Percentiles rank a stretch among this genome's conserved stretches.
Conservation (phyloP, 2,113 vertebrate species). For the Grantiella picta region DNA sequence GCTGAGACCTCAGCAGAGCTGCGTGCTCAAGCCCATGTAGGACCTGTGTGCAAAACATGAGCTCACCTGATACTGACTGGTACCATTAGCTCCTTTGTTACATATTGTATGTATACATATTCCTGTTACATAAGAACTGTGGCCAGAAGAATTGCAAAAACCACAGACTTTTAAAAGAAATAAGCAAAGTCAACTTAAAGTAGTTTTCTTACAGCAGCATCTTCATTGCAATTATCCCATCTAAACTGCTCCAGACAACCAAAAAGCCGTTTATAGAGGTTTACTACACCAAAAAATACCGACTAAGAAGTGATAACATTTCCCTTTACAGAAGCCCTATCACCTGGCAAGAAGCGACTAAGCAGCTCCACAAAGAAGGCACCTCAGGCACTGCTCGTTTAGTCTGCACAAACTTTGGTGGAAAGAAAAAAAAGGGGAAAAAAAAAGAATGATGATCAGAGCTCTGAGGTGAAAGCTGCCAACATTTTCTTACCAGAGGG, state of each 20-base stretch:
- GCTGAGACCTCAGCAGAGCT: background rate
- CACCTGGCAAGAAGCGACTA: background rate
- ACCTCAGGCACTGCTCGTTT: background rate
- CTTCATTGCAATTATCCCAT: background rate
- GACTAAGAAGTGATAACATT: background rate
- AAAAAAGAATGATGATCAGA: background rate
- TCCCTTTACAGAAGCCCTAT: background rate
- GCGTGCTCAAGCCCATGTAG: background rate
- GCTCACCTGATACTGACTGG: background rate
- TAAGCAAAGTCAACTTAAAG: background rate
- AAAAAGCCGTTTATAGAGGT: background rate
- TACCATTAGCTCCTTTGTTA: background rate
- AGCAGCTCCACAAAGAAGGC: background rate
- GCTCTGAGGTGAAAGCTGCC: conserved; percentile 26
- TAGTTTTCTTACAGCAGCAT: background rate
- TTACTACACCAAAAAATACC: background rate
- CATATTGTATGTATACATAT: no score
- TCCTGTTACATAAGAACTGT: background rate
- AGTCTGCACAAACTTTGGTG: background rate
- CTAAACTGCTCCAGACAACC: background rate
- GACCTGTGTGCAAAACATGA: fast-evolving
- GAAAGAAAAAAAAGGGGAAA: background rate
- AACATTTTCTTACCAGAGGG: conserved; percentile 42
- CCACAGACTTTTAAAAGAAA: background rate
- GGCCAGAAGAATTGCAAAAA: background rate